Conservation (phyloP, 35 echinoderm and acorn worm genomes). For the Ptychodera flava region DNA sequence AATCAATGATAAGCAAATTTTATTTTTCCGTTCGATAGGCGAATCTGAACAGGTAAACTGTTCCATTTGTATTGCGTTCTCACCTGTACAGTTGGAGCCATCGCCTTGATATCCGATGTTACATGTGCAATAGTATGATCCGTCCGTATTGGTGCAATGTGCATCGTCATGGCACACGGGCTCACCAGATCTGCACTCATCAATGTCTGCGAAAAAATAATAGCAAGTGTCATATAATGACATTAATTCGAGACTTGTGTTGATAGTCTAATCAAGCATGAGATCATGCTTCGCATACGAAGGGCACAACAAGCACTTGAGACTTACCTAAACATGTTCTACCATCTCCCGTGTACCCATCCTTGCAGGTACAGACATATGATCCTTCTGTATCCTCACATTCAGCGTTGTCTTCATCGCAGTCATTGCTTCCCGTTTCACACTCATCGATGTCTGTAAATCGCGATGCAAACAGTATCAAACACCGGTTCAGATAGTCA, state of each 20-base stretch:
- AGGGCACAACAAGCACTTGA: too few species aligned
- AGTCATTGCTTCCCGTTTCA: neutral
- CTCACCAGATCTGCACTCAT: constrained; percentile 13
- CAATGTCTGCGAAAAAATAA: too few species aligned
- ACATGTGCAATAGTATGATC: constrained; percentile 14
- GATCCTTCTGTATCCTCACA: constrained; percentile 60
- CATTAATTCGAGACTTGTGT: too few species aligned
- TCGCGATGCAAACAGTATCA: too few species aligned
- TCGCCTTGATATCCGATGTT: constrained; percentile 11
- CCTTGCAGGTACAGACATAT: constrained; percentile 45
- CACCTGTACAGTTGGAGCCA: neutral
- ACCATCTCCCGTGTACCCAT: constrained; percentile 30
- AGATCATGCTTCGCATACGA: too few species aligned
- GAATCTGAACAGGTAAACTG: too few species aligned
- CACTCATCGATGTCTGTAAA: neutral
- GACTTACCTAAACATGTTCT: constrained; percentile 48
- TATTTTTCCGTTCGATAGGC: too few species aligned
- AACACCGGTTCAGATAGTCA: too few species aligned
- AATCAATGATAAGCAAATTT: too few species aligned
- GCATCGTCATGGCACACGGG: constrained; percentile 6
- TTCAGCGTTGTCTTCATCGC: neutral
- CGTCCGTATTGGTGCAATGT: constrained; percentile 11
- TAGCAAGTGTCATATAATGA: too few species aligned
- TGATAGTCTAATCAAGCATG: too few species aligned
- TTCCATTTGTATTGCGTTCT: too few species aligned